Evolutionary conservation across 2,888 invertebrate species (phyloP).

Genomic region (Trachelus stipa): DNA sequence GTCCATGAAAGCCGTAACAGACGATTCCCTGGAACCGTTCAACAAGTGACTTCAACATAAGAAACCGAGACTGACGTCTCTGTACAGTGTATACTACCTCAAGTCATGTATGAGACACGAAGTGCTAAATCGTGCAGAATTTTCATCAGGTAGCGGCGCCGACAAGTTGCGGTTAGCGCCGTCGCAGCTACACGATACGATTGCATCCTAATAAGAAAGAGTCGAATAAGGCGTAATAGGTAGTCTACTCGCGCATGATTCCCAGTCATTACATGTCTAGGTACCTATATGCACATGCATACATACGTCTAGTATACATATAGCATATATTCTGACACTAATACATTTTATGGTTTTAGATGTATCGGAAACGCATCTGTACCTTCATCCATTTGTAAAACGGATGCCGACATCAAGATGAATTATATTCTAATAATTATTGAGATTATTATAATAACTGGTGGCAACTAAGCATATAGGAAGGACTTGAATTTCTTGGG

Average conservation of each 20-base stretch:
- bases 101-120: neutral
- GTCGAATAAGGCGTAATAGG: conserved; percentile 1
- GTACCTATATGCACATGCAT: neutral
- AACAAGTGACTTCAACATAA: neutral
- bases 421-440: neutral
- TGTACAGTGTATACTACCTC: neutral
- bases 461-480: neutral
- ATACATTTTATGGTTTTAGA: neutral
- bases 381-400: neutral
- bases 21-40: neutral
- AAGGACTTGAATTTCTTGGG: neutral
- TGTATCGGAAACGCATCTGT: neutral
- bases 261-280: neutral
- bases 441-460: neutral
- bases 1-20: neutral
- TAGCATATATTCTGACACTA: neutral
- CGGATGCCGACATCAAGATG: neutral
- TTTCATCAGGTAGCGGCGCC: neutral
- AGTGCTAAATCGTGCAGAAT: neutral
- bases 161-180: neutral
- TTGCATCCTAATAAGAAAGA: neutral
- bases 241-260: neutral
- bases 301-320: neutral
- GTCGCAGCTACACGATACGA: neutral
- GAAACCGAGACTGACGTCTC: neutral